Evolutionary conservation across 2,113 vertebrate genomes (phyloP).

Genomic region (human): GRCh38 chr6:161353501-161354000

Average conservation of each 20-base stretch:
- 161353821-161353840: background rate
- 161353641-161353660: background rate
- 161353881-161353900: background rate
- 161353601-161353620: background rate
- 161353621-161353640: background rate
- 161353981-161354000: background rate
- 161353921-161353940: background rate
- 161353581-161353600: background rate
- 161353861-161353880: background rate
- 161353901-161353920: background rate
- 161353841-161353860: background rate
- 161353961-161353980: background rate
- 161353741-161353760: background rate
- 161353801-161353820: background rate
- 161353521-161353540: background rate
- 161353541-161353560: background rate
- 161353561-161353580: background rate
- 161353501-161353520: background rate
- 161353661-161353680: background rate
- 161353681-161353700: background rate
- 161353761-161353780: background rate
- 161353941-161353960: background rate
- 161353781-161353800: background rate
- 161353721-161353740: background rate
- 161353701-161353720: background rate